Evolutionary conservation across 1,140 invertebrate species (phyloP), one percentile per base, ranked within the genome.

Genomic region (Bombus superbus): DNA sequence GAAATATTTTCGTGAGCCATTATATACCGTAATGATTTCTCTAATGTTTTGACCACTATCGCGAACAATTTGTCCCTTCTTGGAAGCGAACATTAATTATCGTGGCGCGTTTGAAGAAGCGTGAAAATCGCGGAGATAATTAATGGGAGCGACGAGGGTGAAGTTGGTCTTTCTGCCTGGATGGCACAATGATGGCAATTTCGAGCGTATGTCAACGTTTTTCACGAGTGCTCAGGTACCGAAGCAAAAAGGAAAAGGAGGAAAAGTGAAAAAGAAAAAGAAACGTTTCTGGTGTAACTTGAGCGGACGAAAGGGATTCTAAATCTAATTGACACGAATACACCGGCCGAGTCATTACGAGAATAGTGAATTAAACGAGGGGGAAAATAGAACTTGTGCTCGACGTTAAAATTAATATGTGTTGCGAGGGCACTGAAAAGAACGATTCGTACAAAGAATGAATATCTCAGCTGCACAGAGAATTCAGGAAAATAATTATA

Each of bases 71-170:
- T 47, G 72, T 38, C 44, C 32, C 22, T 38, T 47, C 72, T 22
- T 59, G 57, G 57, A 82, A 82, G 15, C 15, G 38, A 66, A 64
- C 81, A 75, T 75, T 76, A 82, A 82, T 82, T 82, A 82, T 81
- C n/a, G 42, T 73, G 25, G 74, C 11, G 57, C 80, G 53, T 74
- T 62, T 73, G 72, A 82, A 82, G 71, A 35, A 75, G 57, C 81
- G 59, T 62, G 72, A 32, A 82, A 82, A 75, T 74, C 72, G 28
- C 25, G n/a, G 69, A 47, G 62, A 62, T 82, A 82, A 82, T 82
- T 75, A 47, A 82, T 35, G 74, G 81, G 22, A 47, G n/a, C 71
- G 28, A 47, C 40, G n/a, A 42, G 62, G 40, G 71, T 32, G 44
- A 15, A 28, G 32, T 32, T 40, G 47, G 40, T 42, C 32, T n/a